phyloP scores from a whole-genome alignment of 2,888 invertebrate species.

The Ophonus ardosiacus region DNA sequence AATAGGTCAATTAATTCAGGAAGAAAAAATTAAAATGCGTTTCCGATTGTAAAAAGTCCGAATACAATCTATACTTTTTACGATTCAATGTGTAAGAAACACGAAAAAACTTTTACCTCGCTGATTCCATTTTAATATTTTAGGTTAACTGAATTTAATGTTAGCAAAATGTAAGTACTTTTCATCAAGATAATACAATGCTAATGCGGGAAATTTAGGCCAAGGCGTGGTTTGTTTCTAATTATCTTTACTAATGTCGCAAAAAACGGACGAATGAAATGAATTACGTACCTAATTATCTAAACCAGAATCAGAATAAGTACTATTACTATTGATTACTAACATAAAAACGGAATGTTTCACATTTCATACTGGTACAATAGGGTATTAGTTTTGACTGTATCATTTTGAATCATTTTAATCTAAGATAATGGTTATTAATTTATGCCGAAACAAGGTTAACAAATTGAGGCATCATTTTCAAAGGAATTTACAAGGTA shows the following conservation, averaged over 20 bases:
- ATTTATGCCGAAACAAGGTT: too few species aligned
- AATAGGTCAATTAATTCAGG: background rate
- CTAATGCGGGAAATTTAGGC: slow-evolving; percentile 3
- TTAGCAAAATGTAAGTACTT: slow-evolving; percentile 11
- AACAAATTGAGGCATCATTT: too few species aligned
- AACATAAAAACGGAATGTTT: background rate
- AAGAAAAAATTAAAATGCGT: slow-evolving; percentile 19
- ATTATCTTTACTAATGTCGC: slow-evolving; percentile 8
- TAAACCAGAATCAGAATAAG: background rate
- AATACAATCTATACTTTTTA: slow-evolving; percentile 9
- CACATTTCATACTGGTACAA: too few species aligned
- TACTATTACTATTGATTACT: background rate
- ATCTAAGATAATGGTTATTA: too few species aligned
- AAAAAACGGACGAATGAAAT: background rate
- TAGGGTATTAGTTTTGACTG: too few species aligned
- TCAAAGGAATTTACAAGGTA: too few species aligned
- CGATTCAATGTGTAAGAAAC: background rate
- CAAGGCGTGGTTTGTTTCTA: slow-evolving; percentile 24
- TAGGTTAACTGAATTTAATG: background rate
- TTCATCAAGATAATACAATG: slow-evolving; percentile 29
- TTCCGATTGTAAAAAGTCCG: background rate
- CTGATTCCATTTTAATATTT: slow-evolving; percentile 7
- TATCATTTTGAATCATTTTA: too few species aligned
- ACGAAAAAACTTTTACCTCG: slow-evolving; percentile 2
- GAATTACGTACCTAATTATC: background rate